These are phyloP conservation scores for Stichopus horrens DNA, from an alignment of 53 echinoderm and acorn worm genomes.

Conservation along the genomic window DNA sequence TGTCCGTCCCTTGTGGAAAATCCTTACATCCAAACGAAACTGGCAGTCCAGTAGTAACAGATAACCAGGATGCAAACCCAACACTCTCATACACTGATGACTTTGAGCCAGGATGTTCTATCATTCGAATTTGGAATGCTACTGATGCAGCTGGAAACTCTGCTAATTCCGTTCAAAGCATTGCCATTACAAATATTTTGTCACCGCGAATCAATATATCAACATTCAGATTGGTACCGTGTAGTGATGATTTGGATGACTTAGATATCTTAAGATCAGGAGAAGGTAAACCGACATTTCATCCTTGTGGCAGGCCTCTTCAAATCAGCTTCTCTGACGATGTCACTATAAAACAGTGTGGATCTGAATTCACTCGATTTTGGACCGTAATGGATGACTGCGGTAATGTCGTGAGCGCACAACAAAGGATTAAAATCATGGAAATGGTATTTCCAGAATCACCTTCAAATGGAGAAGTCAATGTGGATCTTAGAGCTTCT, in stretches of 20 bases:
- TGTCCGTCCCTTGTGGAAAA: background rate
- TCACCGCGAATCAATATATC: slow-evolving; percentile 25
- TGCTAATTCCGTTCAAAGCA: background rate
- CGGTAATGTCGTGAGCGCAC: background rate
- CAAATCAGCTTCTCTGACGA: slow-evolving; percentile 14
- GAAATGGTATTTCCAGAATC: slow-evolving; percentile 25
- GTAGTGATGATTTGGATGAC: slow-evolving; percentile 30
- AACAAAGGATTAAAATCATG: slow-evolving; percentile 17
- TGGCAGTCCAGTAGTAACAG: slow-evolving; percentile 17
- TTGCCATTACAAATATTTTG: background rate
- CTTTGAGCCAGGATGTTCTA: background rate
- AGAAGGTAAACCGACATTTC: background rate
- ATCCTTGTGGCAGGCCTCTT: slow-evolving; percentile 28
- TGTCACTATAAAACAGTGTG: background rate
- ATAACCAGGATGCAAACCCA: slow-evolving; percentile 10
- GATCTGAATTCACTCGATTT: slow-evolving; percentile 1
- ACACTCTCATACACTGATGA: background rate
- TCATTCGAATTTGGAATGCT: slow-evolving; percentile 20
- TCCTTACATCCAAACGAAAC: slow-evolving; percentile 13
- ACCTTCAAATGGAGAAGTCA: slow-evolving; percentile 22
- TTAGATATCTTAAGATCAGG: slow-evolving; percentile 6
- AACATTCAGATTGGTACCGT: slow-evolving; percentile 1
- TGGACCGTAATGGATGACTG: slow-evolving; percentile 44
- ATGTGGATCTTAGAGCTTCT: slow-evolving; percentile 18
- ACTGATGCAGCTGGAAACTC: slow-evolving; percentile 35